Base-by-base conservation (phyloP, 2,113 vertebrate species). In the Piaya cayana region DNA sequence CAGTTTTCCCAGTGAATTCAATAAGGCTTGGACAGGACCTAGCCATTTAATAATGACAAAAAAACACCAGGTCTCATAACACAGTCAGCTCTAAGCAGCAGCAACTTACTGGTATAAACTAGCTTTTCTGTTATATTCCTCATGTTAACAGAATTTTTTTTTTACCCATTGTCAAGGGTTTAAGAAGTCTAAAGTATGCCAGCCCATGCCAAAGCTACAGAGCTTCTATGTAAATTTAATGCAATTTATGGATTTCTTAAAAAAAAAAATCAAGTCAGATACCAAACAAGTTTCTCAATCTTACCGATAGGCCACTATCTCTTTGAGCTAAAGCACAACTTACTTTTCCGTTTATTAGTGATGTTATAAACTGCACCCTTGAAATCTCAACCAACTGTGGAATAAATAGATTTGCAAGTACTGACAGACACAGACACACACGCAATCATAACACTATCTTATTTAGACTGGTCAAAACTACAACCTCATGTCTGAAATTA, bases 1-100 rank as follows among this genome's bases (percentile, higher is more conserved):
- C 71, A 86, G 45, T 53, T 39, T 94, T 90, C 86, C 90, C 94
- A 70, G 69, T 18, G 36, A 95, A 94, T 93, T 86, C 86, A 87
- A 8, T 50, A 64, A 68, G 19, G 22, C 45, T 30, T 88, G 80
- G 68, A 93, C 62, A 37, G 65, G 86, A 82, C n/a, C 37, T 56
- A 34, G 21, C 6, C 82, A 88, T 68, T 88, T 79, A 75, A 78
- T 78, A 71, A 81, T 30, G 64, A 76, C 60, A 75, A 72, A 94
- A 90, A 77, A n/a, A n/a, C n/a, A 14, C 5, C 80, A 92, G 62
- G 56, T 88, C 64, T 94, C 43, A 16, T 58, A 88, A 67, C 14
- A 29, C 22, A 78, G 43, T 6, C 56, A 96, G 56, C 25, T 81
- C 39, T 75, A 83, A 88, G 64, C 43, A 17, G 3, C 26, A 86